Conservation (phyloP, 2,113 vertebrate species). For the Amblyornis subalaris region DNA sequence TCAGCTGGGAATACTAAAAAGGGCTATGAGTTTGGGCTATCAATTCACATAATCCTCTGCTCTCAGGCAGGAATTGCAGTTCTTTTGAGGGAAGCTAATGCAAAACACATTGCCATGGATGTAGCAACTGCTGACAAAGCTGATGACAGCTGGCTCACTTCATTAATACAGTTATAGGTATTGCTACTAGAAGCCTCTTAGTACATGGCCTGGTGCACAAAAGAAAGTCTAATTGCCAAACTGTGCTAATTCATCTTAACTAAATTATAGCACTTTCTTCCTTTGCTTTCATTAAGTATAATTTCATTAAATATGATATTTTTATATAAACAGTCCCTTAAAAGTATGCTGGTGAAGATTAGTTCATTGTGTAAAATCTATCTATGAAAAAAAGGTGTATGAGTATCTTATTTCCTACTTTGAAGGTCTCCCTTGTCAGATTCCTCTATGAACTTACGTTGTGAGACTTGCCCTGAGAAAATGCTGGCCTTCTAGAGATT, state of each 20-base stretch:
- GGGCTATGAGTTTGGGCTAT: neutral
- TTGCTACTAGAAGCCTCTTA: neutral
- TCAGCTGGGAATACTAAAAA: neutral
- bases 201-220: neutral
- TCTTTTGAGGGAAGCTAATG: slow-evolving; percentile 15
- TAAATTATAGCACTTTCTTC: neutral
- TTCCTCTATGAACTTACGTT: neutral
- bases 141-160: neutral
- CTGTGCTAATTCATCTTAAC: neutral
- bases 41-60: slow-evolving; percentile 6
- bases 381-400: neutral
- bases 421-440: neutral
- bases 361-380: neutral
- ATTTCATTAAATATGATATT: neutral
- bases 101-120: neutral
- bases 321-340: neutral
- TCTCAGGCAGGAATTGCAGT: slow-evolving; percentile 10
- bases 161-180: neutral
- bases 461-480: neutral
- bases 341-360: neutral
- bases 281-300: neutral
- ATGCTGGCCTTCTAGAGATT: neutral
- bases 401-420: neutral
- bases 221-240: neutral
- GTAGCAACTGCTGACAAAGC: slow-evolving; percentile 16